phyloP scores from a whole-genome alignment of 2,113 vertebrate species.

The Psittacula cyanocephala region DNA sequence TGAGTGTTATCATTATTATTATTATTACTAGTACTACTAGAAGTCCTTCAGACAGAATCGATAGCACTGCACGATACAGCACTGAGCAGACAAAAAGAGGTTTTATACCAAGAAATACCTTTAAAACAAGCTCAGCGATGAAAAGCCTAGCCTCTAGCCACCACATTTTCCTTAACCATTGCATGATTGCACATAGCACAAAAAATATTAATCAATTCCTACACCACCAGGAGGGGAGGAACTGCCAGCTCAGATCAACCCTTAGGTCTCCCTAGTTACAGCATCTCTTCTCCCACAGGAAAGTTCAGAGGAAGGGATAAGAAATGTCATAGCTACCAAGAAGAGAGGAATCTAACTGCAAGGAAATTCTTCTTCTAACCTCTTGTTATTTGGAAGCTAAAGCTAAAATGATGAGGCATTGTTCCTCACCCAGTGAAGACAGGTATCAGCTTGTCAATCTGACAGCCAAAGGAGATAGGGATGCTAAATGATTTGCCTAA shows the following conservation, averaged over 20 bases:
- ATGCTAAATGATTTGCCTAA: not conserved
- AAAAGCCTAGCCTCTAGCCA: not conserved
- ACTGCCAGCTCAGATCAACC: not conserved
- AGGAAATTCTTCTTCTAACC: not conserved
- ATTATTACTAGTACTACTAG: not conserved
- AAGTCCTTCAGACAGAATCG: not conserved
- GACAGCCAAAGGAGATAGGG: not conserved
- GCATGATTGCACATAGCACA: not conserved
- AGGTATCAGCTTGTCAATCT: not conserved
- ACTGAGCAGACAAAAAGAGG: not conserved
- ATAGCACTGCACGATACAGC: not conserved
- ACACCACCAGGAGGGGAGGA: slow-evolving; percentile 4
- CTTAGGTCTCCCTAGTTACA: slow-evolving; percentile 19
- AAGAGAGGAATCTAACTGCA: not conserved
- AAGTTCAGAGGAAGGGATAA: not conserved
- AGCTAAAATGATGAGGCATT: not conserved
- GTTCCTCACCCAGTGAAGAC: not conserved
- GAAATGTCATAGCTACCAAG: not conserved
- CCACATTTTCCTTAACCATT: not conserved
- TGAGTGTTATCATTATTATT: too few relatives aligned
- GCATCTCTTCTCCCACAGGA: not conserved
- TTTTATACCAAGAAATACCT: not conserved
- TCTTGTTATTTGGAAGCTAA: not conserved
- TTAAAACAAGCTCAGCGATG: not conserved
- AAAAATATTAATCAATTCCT: slow-evolving; percentile 10